A percentile compares a stretch with the other conserved stretches of the same genome.
These are phyloP conservation scores for Drosophila pachea DNA, from an alignment of 1,140 invertebrate genomes.

Conservation along the genomic window DNA sequence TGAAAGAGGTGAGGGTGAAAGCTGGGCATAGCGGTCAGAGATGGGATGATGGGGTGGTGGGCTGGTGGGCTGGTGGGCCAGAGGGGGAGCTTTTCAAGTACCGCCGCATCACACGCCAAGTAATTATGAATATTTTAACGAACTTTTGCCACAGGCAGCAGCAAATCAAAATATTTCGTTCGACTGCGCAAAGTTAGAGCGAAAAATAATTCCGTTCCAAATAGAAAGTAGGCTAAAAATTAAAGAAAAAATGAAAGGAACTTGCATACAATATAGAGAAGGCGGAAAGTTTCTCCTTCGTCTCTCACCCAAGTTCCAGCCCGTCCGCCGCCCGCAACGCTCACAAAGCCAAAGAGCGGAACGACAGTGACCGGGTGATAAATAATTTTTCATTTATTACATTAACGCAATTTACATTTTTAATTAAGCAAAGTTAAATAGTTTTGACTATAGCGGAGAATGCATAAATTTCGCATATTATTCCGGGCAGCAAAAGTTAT, in stretches of 20 bases:
- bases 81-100: constrained; percentile 43
- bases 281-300: constrained; percentile 21
- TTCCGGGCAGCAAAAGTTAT: constrained; percentile 37
- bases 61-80: background rate
- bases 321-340: background rate
- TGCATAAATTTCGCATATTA: constrained; percentile 19
- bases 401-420: constrained; percentile 60
- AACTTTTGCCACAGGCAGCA: constrained; percentile 76
- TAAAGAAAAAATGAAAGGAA: constrained; percentile 38
- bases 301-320: background rate
- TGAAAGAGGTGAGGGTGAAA: constrained; percentile 11
- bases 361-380: constrained; percentile 35
- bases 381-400: constrained; percentile 57
- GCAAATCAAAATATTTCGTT: constrained; percentile 77
- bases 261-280: constrained; percentile 48
- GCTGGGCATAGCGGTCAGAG: background rate
- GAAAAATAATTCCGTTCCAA: constrained; percentile 62
- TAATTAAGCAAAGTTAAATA: constrained; percentile 61
- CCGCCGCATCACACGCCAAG: constrained; percentile 74
- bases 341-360: constrained; percentile 12
- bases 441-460: constrained; percentile 20
- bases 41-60: no score
- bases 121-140: constrained; percentile 78
- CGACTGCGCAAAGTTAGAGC: constrained; percentile 63
- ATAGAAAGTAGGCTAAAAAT: constrained; percentile 42